A percentile compares a stretch with the other conserved stretches of the same genome.
Conservation (phyloP, 2,888 invertebrate species). For the Ectropis crepuscularia region DNA sequence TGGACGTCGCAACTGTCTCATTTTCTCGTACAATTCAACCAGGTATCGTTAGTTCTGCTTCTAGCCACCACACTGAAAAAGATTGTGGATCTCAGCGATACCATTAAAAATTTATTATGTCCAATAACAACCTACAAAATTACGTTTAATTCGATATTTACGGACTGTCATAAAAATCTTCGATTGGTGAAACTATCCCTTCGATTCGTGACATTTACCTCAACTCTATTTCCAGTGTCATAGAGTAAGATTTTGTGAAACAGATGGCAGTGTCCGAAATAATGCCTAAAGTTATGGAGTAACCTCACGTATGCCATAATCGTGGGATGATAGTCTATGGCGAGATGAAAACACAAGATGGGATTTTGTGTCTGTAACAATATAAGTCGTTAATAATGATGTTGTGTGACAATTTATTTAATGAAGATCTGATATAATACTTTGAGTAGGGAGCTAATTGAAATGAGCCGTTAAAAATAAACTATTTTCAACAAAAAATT, state of each 20-base stretch:
- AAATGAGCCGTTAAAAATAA: background rate
- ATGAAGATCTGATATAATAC: conserved; percentile 3
- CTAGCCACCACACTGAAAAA: too few relatives aligned
- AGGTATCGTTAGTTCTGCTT: too few relatives aligned
- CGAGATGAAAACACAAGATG: conserved; percentile 23
- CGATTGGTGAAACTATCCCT: conserved; percentile 31
- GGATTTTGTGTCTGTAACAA: conserved; percentile 18
- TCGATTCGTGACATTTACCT: conserved; percentile 3
- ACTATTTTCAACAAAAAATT: too few relatives aligned
- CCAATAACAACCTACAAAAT: conserved; percentile 34
- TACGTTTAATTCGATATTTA: conserved; percentile 32
- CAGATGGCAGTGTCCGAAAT: conserved; percentile 15
- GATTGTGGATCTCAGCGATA: background rate
- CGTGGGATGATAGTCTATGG: conserved; percentile 26
- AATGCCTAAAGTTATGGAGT: conserved; percentile 31
- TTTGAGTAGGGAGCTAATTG: background rate
- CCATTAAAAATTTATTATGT: conserved; percentile 34
- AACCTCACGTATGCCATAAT: conserved; percentile 31
- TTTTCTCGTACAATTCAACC: too few relatives aligned
- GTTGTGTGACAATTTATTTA: conserved; percentile 5
- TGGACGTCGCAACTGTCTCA: too few relatives aligned
- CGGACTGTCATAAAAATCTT: conserved; percentile 28
- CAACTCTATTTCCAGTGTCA: conserved; percentile 5
- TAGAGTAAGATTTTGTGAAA: conserved; percentile 15
- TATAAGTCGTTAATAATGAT: conserved; percentile 23